A percentile compares a stretch with the other conserved stretches of the same genome.
Conservation (phyloP, 1,140 invertebrate species). For the Zophobas atratus region DNA sequence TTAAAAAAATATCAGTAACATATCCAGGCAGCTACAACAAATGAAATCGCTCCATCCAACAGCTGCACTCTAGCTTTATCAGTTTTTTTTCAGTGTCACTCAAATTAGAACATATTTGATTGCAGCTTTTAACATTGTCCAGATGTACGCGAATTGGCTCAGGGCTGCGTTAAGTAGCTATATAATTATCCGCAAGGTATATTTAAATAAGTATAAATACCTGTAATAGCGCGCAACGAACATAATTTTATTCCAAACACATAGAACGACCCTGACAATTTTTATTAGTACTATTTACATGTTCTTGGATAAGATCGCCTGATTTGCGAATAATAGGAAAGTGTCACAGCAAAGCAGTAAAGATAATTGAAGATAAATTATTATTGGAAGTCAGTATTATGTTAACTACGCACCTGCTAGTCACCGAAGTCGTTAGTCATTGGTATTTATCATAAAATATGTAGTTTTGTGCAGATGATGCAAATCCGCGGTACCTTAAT, state of each 20-base stretch:
- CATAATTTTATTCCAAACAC: neutral
- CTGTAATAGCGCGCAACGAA: too few relatives aligned
- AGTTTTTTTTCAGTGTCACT: too few relatives aligned
- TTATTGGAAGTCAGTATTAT: neutral
- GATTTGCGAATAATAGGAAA: constrained; percentile 2
- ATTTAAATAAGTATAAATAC: constrained; percentile 2
- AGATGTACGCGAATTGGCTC: constrained; percentile 1
- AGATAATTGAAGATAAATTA: constrained; percentile 4
- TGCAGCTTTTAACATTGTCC: constrained; percentile 7
- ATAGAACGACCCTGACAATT: constrained; percentile 5
- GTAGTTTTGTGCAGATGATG: neutral
- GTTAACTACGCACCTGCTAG: constrained; percentile 12
- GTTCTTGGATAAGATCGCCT: constrained; percentile 15
- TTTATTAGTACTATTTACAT: constrained; percentile 13
- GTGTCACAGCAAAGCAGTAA: neutral
- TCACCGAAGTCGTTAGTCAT: constrained; percentile 6
- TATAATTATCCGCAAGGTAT: neutral
- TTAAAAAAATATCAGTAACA: neutral
- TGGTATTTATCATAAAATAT: neutral
- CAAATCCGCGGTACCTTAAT: too few relatives aligned
- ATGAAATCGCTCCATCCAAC: neutral
- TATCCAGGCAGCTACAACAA: constrained; percentile 4
- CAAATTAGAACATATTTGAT: neutral
- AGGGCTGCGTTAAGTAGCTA: neutral
- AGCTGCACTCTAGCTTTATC: neutral